Conservation (phyloP, 1,140 invertebrate species). For the Drosophila repleta region DNA sequence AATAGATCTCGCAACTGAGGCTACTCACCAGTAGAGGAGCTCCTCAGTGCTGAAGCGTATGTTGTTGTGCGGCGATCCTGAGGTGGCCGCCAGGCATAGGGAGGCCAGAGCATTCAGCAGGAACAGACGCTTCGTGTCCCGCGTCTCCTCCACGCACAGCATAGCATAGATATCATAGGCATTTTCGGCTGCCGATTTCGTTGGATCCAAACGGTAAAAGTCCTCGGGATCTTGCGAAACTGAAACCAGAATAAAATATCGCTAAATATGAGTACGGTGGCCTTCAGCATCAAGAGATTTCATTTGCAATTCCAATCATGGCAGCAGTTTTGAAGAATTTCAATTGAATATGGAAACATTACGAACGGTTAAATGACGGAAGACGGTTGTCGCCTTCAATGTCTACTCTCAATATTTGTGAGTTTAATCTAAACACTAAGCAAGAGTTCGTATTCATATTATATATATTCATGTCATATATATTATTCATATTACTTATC, state of each 20-base stretch:
- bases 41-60: conserved; percentile 90
- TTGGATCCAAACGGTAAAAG: conserved; percentile 76
- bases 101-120: conserved; percentile 79
- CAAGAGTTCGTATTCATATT: too few species aligned
- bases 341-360: too few species aligned
- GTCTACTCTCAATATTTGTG: too few species aligned
- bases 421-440: too few species aligned
- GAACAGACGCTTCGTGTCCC: conserved; percentile 77
- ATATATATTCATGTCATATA: too few species aligned
- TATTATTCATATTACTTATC: neutral
- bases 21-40: conserved; percentile 91
- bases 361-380: too few species aligned
- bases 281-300: too few species aligned
- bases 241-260: conserved; percentile 15
- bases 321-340: too few species aligned
- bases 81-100: conserved; percentile 81
- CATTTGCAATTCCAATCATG: too few species aligned
- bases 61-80: conserved; percentile 77
- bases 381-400: too few species aligned
- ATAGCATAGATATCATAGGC: conserved; percentile 77
- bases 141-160: conserved; percentile 71
- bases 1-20: conserved; percentile 44
- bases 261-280: neutral
- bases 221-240: conserved; percentile 80
- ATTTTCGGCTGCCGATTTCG: conserved; percentile 75